Conservation (phyloP, 2,888 invertebrate species). For the Trisateles emortualis region DNA sequence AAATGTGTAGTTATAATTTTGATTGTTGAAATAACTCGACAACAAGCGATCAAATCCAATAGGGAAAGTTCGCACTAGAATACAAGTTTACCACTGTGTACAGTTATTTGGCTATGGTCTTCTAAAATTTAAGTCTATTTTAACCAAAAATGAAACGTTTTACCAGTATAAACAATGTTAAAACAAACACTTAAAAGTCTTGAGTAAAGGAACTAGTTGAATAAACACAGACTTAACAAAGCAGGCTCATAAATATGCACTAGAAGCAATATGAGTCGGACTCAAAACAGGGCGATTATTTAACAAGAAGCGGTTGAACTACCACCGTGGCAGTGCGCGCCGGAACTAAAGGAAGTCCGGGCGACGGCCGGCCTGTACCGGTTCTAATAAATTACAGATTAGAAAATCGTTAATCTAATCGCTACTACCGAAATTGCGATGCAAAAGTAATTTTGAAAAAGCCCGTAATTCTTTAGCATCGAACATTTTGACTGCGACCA, state of each 20-base stretch:
- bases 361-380: conserved; percentile 41
- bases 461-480: conserved; percentile 16
- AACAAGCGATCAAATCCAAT: too few species aligned
- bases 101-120: too few species aligned
- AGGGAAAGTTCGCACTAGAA: too few species aligned
- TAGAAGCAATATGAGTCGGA: conserved; percentile 24
- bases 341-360: conserved; percentile 72
- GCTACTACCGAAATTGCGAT: conserved; percentile 46
- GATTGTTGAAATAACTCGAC: neutral
- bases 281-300: conserved; percentile 39
- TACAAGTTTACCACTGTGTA: too few species aligned
- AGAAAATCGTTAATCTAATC: conserved; percentile 81
- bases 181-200: too few species aligned
- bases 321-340: conserved; percentile 40
- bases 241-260: conserved; percentile 45
- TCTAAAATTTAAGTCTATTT: too few species aligned
- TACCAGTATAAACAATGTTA: too few species aligned
- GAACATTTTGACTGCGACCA: conserved; percentile 1
- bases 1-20: conserved; percentile 25
- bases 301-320: conserved; percentile 48
- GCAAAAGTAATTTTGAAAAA: conserved; percentile 54
- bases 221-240: conserved; percentile 2
- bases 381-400: conserved; percentile 79
- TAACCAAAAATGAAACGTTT: too few species aligned
- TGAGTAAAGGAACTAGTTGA: neutral